phyloP scores from a whole-genome alignment of 1,140 invertebrate species.

The Neelides sp. region DNA sequence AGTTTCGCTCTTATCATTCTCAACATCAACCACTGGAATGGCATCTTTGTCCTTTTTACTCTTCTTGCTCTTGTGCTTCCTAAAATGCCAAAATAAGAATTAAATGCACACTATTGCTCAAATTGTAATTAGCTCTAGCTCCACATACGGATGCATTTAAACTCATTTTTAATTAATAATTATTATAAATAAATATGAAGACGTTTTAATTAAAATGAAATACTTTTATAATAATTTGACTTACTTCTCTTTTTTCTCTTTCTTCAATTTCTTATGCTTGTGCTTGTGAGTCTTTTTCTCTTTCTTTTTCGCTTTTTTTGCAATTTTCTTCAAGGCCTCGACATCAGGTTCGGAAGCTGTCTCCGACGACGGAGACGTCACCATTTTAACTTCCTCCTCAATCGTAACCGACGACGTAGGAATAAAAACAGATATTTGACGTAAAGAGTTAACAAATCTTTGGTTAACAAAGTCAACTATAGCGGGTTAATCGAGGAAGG shows the following conservation, averaged over 20 bases:
- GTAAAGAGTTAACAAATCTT: too few species aligned
- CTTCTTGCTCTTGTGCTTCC: constrained; percentile 36
- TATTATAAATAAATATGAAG: neutral
- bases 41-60: constrained; percentile 15
- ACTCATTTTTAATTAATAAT: neutral
- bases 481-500: too few species aligned
- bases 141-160: too few species aligned
- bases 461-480: too few species aligned
- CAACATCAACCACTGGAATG: constrained; percentile 34
- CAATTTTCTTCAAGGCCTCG: constrained; percentile 11
- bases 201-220: neutral
- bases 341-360: too few species aligned
- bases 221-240: constrained; percentile 34
- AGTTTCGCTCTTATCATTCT: constrained; percentile 34
- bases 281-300: constrained; percentile 44
- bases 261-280: constrained; percentile 36
- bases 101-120: too few species aligned
- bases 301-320: constrained; percentile 43
- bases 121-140: too few species aligned
- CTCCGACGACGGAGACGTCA: too few species aligned
- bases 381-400: too few species aligned
- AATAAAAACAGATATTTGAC: too few species aligned
- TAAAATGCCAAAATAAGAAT: constrained; percentile 9
- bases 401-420: too few species aligned
- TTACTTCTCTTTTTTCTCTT: constrained; percentile 31